phyloP scores from a whole-genome alignment of 2,113 vertebrate genomes.

The Mormyrus lacerda region DNA sequence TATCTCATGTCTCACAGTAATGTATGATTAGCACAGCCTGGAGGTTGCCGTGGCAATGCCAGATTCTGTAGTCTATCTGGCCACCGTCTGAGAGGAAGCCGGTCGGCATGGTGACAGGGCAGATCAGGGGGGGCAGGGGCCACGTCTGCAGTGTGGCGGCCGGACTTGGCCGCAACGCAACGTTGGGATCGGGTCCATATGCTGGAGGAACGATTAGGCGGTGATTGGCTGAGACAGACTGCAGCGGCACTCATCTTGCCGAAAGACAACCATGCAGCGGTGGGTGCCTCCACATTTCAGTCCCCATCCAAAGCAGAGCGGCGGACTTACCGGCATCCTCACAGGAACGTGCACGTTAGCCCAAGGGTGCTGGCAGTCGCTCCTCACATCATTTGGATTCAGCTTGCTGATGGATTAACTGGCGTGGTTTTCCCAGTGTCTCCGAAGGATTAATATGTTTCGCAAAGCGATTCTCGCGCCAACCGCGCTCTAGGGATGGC shows the following conservation, averaged over 20 bases:
- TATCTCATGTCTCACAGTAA: conserved; percentile 27
- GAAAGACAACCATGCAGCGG: not conserved
- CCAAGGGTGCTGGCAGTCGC: not conserved
- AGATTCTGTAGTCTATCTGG: conserved; percentile 1
- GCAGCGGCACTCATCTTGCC: conserved; percentile 40
- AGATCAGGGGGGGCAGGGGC: conserved; percentile 13
- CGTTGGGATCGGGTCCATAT: conserved; percentile 40
- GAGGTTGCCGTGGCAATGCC: conserved; percentile 20
- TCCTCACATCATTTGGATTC: conserved; percentile 4
- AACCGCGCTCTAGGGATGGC: conserved; percentile 46
- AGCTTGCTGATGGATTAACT: not conserved
- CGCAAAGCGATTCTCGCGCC: conserved; percentile 43
- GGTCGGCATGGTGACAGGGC: conserved; percentile 39
- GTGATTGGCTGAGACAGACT: conserved; percentile 31
- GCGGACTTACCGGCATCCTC: conserved; percentile 18
- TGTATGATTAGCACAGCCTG: conserved; percentile 32
- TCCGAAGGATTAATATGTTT: conserved; percentile 51
- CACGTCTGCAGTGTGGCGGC: conserved; percentile 18
- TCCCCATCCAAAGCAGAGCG: conserved; percentile 28
- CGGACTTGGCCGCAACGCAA: conserved; percentile 23
- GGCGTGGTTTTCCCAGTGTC: not conserved
- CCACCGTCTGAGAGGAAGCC: conserved; percentile 32
- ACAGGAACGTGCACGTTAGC: not conserved
- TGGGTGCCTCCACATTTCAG: conserved; percentile 29
- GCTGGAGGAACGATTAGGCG: conserved; percentile 24